A percentile compares a stretch with the other conserved stretches of the same genome.
Conservation (phyloP, 2,888 invertebrate species). For the Eristalis arbustorum region DNA sequence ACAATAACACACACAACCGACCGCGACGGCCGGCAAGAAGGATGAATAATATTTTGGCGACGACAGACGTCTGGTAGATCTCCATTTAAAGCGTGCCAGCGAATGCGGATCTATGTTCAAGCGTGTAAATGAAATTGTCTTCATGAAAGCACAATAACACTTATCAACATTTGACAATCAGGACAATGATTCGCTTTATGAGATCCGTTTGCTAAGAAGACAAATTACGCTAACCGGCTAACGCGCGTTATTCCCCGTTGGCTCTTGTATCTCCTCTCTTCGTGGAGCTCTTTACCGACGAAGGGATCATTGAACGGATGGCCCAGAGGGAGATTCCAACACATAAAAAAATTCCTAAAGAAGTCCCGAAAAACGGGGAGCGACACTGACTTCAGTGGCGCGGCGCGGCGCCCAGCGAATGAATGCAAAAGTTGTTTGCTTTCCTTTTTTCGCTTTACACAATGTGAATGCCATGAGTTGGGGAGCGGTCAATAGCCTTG, state of each 20-base stretch:
- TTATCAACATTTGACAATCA: slow-evolving; percentile 61
- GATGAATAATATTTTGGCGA: slow-evolving; percentile 50
- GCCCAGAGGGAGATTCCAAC: slow-evolving; percentile 7
- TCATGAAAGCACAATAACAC: slow-evolving; percentile 64
- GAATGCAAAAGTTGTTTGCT: slow-evolving; percentile 31
- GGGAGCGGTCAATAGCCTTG: slow-evolving; percentile 64
- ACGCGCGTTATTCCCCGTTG: slow-evolving; percentile 16
- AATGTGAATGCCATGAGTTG: slow-evolving; percentile 16
- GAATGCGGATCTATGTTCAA: slow-evolving; percentile 43
- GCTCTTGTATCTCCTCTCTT: neutral
- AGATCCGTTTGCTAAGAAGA: slow-evolving; percentile 25
- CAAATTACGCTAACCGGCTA: slow-evolving; percentile 41
- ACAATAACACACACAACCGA: neutral
- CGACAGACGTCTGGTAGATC: slow-evolving; percentile 53
- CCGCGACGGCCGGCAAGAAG: neutral
- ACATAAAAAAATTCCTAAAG: neutral
- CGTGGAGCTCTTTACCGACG: neutral
- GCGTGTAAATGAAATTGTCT: slow-evolving; percentile 66
- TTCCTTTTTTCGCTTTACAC: neutral
- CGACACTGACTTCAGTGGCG: neutral
- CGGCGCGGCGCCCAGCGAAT: neutral
- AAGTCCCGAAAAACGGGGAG: neutral
- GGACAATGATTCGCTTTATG: slow-evolving; percentile 58
- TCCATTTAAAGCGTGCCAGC: slow-evolving; percentile 18
- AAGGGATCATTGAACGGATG: slow-evolving; percentile 60